Conservation (phyloP, 2,113 vertebrate species). For the Danionella cerebrum region DNA sequence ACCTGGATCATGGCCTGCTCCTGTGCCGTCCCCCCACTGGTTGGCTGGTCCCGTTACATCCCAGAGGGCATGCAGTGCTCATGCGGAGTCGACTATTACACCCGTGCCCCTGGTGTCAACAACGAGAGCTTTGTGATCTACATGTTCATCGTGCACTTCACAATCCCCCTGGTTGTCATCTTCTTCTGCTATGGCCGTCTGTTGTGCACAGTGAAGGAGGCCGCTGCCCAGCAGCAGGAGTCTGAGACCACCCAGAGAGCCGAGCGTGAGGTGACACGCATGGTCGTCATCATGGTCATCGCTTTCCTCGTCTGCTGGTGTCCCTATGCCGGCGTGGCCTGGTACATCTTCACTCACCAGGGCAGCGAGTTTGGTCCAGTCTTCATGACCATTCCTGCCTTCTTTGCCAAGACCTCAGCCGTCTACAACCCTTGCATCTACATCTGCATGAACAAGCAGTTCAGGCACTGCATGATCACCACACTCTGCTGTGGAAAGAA, state of each 20-base stretch:
- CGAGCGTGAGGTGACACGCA: conserved; percentile 91
- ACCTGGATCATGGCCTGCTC: conserved; percentile 80
- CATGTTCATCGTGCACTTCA: conserved; percentile 89
- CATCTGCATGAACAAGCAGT: conserved; percentile 97
- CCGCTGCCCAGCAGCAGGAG: conserved; percentile 92
- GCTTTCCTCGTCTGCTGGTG: conserved; percentile 82
- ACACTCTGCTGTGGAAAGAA: conserved; percentile 96
- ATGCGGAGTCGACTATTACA: conserved; percentile 94
- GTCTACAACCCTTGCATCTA: conserved; percentile 96
- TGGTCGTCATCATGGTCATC: conserved; percentile 91
- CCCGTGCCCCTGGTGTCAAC: conserved; percentile 78
- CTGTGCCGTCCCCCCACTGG: conserved; percentile 75
- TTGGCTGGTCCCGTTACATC: conserved; percentile 92
- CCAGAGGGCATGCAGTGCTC: conserved; percentile 97
- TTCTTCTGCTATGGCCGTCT: conserved; percentile 95
- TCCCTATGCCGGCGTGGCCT: conserved; percentile 79
- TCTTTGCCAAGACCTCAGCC: conserved; percentile 87
- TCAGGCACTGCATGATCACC: conserved; percentile 96
- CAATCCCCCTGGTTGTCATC: conserved; percentile 61
- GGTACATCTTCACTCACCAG: conserved; percentile 88
- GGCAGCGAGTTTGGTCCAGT: conserved; percentile 83
- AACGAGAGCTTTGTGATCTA: conserved; percentile 93
- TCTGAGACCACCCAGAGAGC: conserved; percentile 97
- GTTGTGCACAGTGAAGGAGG: conserved; percentile 92
- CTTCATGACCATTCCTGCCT: conserved; percentile 88